Evolutionary conservation across 2,797 vertebrate genomes (phyloP), one percentile per base, ranked within the genome.

Genomic region (Alauda arvensis): DNA sequence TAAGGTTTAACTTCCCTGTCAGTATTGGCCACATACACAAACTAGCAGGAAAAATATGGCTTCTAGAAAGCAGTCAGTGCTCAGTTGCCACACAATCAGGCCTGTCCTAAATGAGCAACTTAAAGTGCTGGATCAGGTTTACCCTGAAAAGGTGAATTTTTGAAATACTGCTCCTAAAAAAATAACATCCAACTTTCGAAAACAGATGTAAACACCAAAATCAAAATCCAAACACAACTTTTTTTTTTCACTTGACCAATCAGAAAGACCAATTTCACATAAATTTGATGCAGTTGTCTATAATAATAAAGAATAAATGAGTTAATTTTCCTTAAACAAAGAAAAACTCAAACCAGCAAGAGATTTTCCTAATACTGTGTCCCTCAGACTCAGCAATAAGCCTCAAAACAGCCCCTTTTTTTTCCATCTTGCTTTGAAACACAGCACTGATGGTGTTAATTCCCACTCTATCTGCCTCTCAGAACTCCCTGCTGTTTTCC

Each of bases 1-100:
- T 39, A 37, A 20, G 10, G 31, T 51, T 77, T 39, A 53, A 33
- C 18, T 59, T 34, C 21, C 80, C 15, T 6, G 12, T 29, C 33
- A 17, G 10, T 29, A 40, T 4, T 40, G 59, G 20, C 16, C 48
- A 61, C 15, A 31, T 3, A 29, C 0, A 0, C 12, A 63, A 48
- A 53, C 3, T 2, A 45, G 39, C 14, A 46, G 20, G 14, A 77
- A 85, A 84, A 77, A 39, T 20, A 79, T 8, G 14, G 25, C 3
- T 68, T 61, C 18, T 1, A 65, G 77, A 68, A 75, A 43, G 6
- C 40, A 89, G 11, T 28, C 40, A 89, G 11, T 28, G 8, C 11
- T 46, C 28, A 17, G n/a, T 28, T 79, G 45, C 28, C 37, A 55
- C 14, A 48, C 28, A 68, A 80, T 80, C 51, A 56, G 17, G 10